Evolutionary conservation across 2,113 vertebrate species (phyloP).

Genomic region (Etheostoma spectabile): DNA sequence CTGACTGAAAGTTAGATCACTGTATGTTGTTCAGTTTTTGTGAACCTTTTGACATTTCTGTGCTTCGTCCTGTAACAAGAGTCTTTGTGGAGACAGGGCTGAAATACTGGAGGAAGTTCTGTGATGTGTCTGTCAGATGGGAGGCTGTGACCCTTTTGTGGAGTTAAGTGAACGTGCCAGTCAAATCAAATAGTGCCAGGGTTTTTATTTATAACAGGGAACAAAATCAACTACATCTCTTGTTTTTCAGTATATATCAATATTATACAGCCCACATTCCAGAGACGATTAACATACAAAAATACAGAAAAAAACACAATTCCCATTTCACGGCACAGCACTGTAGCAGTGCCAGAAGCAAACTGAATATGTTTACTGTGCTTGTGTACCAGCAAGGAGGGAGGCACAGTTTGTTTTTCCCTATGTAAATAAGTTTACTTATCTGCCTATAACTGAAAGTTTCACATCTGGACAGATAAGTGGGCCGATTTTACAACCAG

Average conservation of each 20-base stretch:
- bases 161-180: neutral
- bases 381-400: conserved; percentile 6
- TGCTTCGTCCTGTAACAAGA: neutral
- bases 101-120: neutral
- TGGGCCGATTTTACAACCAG: neutral
- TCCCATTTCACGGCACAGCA: neutral
- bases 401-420: conserved; percentile 23
- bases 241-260: conserved; percentile 20
- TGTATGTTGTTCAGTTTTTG: neutral
- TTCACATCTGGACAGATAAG: neutral
- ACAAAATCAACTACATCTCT: neutral
- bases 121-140: conserved; percentile 3
- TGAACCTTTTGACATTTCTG: neutral
- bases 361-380: conserved; percentile 25
- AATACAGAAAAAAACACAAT: conserved; percentile 10
- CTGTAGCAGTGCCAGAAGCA: conserved; percentile 24
- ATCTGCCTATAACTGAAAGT: neutral
- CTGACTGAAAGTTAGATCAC: neutral
- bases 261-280: neutral
- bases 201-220: conserved; percentile 4
- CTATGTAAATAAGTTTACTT: conserved; percentile 27
- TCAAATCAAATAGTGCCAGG: neutral
- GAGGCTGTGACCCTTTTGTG: neutral
- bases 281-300: conserved; percentile 21
- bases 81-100: too few species aligned